phyloP scores from a whole-genome alignment of 2,888 invertebrate genomes.

The Mesoligia furuncula region DNA sequence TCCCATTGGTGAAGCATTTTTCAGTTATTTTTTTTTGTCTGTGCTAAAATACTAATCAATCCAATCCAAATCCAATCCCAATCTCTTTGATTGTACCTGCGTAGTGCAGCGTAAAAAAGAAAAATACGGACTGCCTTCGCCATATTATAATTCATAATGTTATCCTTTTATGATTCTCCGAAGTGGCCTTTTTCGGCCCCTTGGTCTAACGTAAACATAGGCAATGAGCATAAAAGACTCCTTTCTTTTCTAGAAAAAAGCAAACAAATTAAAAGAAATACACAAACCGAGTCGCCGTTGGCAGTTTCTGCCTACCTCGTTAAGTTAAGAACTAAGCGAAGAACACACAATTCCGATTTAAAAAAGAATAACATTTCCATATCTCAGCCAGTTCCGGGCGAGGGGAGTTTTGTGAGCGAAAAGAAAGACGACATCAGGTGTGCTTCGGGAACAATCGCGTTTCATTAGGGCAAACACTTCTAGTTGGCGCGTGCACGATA shows the following conservation, averaged over 20 bases:
- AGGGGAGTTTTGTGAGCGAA: constrained; percentile 63
- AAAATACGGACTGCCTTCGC: too few relatives aligned
- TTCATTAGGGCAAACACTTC: constrained; percentile 71
- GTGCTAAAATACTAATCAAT: too few relatives aligned
- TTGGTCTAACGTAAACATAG: not conserved
- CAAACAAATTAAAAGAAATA: constrained; percentile 33
- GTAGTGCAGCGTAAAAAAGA: too few relatives aligned
- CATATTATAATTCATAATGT: too few relatives aligned
- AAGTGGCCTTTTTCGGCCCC: too few relatives aligned
- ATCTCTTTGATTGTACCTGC: too few relatives aligned
- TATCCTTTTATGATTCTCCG: too few relatives aligned
- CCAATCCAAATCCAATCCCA: too few relatives aligned
- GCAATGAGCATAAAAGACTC: not conserved
- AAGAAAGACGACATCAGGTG: constrained; percentile 72
- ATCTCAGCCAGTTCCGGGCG: constrained; percentile 53
- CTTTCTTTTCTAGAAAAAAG: not conserved
- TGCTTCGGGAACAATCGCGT: constrained; percentile 70
- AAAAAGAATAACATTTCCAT: constrained; percentile 70
- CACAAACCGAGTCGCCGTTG: constrained; percentile 12
- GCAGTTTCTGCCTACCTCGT: constrained; percentile 47
- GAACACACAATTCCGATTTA: constrained; percentile 57
- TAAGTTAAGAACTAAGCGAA: constrained; percentile 53
- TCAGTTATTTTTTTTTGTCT: too few relatives aligned
- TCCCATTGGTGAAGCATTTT: too few relatives aligned
- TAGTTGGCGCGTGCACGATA: constrained; percentile 41